Evolutionary conservation across 2,797 vertebrate genomes (phyloP), one percentile per base, ranked within the genome.

Genomic region (Semotilus atromaculatus): DNA sequence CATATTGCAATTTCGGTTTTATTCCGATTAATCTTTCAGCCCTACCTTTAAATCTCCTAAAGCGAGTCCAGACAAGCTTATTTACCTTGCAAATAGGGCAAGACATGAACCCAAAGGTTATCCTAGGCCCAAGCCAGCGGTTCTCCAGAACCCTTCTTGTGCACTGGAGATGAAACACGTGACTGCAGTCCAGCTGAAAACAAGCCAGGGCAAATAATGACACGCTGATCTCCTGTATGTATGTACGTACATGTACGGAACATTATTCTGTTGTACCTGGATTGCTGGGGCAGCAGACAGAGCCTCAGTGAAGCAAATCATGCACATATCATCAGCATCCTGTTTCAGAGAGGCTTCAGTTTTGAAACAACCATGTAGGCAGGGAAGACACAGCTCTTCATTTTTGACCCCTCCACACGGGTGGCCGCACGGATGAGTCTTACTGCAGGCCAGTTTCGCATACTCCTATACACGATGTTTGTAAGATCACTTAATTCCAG

Each of bases 281-380:
- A 99, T 94, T 53, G 98, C 98, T 6, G 98, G 98, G 48, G 98
- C 98, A 77, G 98, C 98, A 6, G 98, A 99, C 88, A 99, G 97
- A 0, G 98, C 98, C 90, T 99, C 98, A 0, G 98, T 99, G 92
- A 99, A 99, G 91, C 98, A 99, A 90, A 99, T 97, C 98, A 99
- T 99, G 90, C 98, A 99, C 98, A 99, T 99, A 93, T 99, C 98
- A 81, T 99, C 98, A 0, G 98, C 98, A 4, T 99, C 98, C 90
- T 99, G 98, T 83, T 99, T 99, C 80, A 99, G 95, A 34, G 94
- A 95, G 68, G 96, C 92, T 0, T 96, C 93, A 19, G 89, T 97
- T 92, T 99, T 99, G 86, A 99, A 97, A 34, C 98, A 99, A 88
- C 98, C 97, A 0, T 99, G 97, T 80, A 99, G 92, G 91, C 98